Evolutionary conservation across 2,888 invertebrate genomes (phyloP).

Genomic region (Lasioglossum vierecki): DNA sequence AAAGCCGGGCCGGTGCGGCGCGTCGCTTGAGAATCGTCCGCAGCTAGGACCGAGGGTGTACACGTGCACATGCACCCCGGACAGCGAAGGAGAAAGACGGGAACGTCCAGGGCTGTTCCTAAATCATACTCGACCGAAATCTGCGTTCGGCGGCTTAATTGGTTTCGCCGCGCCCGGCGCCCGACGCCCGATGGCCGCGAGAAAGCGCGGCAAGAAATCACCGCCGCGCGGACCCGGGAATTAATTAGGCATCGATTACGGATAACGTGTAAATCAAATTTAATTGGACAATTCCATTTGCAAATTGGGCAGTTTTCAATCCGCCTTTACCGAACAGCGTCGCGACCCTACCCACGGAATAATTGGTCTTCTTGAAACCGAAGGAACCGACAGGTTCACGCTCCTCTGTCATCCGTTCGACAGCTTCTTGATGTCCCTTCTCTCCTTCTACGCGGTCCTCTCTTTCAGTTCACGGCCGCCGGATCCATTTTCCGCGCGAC

Average conservation of each 20-base stretch:
- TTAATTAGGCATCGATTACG: conserved; percentile 61
- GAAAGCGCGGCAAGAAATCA: conserved; percentile 58
- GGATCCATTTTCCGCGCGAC: conserved; percentile 14
- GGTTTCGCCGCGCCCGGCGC: conserved; percentile 29
- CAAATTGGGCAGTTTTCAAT: conserved; percentile 39
- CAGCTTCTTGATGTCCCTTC: not conserved
- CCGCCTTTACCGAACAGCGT: conserved; percentile 12
- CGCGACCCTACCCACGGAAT: not conserved
- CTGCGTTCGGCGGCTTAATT: conserved; percentile 63
- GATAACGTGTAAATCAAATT: conserved; percentile 49
- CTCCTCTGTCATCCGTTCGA: not conserved
- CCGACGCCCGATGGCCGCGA: conserved; percentile 7
- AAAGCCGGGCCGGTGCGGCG: conserved; percentile 45
- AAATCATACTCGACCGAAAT: conserved; percentile 63
- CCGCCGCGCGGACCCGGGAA: conserved; percentile 19
- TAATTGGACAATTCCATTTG: conserved; percentile 52
- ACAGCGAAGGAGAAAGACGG: conserved; percentile 7
- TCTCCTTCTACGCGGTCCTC: not conserved
- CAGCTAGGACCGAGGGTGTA: not conserved
- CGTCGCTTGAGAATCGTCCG: not conserved
- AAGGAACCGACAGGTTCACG: not conserved
- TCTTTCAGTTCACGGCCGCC: not conserved
- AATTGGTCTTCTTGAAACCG: conserved; percentile 33
- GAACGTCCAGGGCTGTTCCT: conserved; percentile 36
- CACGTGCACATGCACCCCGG: not conserved